phyloP scores from a whole-genome alignment of 2,113 vertebrate genomes.

The Corvus hawaiiensis region DNA sequence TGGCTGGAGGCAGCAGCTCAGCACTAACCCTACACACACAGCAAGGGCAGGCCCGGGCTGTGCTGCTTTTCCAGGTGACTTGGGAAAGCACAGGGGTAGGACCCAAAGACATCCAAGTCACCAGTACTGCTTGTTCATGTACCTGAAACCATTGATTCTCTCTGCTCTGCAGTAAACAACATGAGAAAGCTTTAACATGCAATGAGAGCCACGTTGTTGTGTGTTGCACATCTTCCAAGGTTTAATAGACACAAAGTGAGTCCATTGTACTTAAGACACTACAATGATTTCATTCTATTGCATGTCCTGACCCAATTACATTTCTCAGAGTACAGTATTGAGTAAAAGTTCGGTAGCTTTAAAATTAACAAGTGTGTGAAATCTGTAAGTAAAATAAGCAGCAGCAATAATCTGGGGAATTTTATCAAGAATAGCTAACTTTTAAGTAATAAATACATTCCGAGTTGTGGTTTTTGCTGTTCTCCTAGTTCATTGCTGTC shows the following conservation, averaged over 20 bases:
- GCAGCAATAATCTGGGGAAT: conserved; percentile 73
- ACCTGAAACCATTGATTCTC: background rate
- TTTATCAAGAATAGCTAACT: conserved; percentile 74
- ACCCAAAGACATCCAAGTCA: background rate
- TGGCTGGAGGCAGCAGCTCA: background rate
- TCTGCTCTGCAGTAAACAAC: background rate
- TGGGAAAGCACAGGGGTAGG: background rate
- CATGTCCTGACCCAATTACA: conserved; percentile 60
- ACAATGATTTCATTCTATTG: conserved; percentile 58
- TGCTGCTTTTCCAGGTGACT: background rate
- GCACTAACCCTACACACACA: rapidly evolving
- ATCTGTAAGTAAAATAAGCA: conserved; percentile 77
- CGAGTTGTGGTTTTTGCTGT: conserved; percentile 74
- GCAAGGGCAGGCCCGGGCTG: background rate
- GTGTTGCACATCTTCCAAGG: conserved; percentile 56
- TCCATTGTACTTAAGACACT: conserved; percentile 60
- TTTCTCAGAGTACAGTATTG: conserved; percentile 54
- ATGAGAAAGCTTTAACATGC: background rate
- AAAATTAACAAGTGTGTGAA: conserved; percentile 62
- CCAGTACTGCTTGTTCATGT: background rate
- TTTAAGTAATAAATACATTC: conserved; percentile 91
- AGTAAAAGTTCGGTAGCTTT: conserved; percentile 48
- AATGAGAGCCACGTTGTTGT: background rate
- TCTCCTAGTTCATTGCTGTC: conserved; percentile 65
- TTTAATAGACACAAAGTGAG: conserved; percentile 69